Evolutionary conservation across 2,797 vertebrate species (phyloP).

Genomic region (Macropus fuliginosus): DNA sequence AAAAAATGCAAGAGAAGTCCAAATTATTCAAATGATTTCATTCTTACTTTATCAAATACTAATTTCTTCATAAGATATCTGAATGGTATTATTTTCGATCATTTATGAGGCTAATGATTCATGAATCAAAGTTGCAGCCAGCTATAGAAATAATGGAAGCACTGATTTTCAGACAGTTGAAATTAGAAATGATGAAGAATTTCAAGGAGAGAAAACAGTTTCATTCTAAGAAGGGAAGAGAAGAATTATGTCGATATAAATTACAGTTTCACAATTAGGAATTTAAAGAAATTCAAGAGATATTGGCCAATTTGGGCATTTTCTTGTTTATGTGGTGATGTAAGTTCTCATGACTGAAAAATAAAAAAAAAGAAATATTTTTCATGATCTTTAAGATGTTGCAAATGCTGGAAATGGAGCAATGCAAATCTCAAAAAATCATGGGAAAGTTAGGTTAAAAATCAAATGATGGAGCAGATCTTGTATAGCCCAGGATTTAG

Average conservation of each 20-base stretch:
- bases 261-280: neutral
- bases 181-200: neutral
- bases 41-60: conserved; percentile 25
- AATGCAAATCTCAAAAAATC: neutral
- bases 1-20: neutral
- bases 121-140: neutral
- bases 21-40: conserved; percentile 39
- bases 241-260: neutral
- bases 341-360: neutral
- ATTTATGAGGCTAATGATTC: conserved; percentile 12
- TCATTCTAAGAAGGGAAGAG: neutral
- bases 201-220: neutral
- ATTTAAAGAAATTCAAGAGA: neutral
- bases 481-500: neutral
- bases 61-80: conserved; percentile 19
- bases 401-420: neutral
- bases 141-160: conserved; percentile 19
- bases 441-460: neutral
- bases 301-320: neutral
- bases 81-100: conserved; percentile 21
- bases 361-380: neutral
- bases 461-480: neutral
- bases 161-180: neutral
- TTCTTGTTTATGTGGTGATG: neutral
- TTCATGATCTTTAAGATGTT: neutral